Conservation (phyloP, 1,140 invertebrate genomes). For the Pseudomyrmex concolor region DNA sequence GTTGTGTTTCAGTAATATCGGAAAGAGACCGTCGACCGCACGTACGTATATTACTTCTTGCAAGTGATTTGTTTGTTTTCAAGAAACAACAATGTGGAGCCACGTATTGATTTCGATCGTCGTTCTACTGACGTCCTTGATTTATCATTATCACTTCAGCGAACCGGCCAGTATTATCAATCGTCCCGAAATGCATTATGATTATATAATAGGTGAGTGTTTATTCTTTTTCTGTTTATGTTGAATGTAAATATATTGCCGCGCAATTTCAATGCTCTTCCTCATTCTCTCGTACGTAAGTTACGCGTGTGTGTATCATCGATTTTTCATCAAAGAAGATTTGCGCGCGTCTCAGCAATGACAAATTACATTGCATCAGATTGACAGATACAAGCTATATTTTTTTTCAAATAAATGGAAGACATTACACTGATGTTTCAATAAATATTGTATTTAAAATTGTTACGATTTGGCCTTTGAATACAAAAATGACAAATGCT, state of each 20-base stretch:
- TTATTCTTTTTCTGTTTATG: slow-evolving; percentile 9
- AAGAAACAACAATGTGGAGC: slow-evolving; percentile 78
- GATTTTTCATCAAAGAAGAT: slow-evolving; percentile 48
- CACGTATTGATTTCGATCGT: slow-evolving; percentile 76
- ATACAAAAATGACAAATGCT: no score
- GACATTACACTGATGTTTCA: neutral
- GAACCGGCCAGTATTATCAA: slow-evolving; percentile 78
- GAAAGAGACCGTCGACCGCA: slow-evolving; percentile 19
- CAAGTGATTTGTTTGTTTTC: slow-evolving; percentile 22
- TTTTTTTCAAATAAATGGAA: neutral
- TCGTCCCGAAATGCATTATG: slow-evolving; percentile 76
- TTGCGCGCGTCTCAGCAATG: neutral
- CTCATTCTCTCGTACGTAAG: neutral
- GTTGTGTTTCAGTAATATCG: slow-evolving; percentile 51
- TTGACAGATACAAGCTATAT: neutral
- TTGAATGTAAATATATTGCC: no score
- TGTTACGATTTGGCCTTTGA: neutral
- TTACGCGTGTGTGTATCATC: neutral
- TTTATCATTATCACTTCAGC: slow-evolving; percentile 77
- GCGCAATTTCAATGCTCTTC: neutral
- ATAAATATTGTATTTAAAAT: neutral
- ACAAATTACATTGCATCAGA: slow-evolving; percentile 27
- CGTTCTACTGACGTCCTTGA: slow-evolving; percentile 75
- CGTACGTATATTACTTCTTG: slow-evolving; percentile 37
- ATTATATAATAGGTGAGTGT: slow-evolving; percentile 82